These are phyloP conservation scores for Spilosoma lubricipeda DNA, from an alignment of 2,888 invertebrate genomes.

Conservation along the genomic window DNA sequence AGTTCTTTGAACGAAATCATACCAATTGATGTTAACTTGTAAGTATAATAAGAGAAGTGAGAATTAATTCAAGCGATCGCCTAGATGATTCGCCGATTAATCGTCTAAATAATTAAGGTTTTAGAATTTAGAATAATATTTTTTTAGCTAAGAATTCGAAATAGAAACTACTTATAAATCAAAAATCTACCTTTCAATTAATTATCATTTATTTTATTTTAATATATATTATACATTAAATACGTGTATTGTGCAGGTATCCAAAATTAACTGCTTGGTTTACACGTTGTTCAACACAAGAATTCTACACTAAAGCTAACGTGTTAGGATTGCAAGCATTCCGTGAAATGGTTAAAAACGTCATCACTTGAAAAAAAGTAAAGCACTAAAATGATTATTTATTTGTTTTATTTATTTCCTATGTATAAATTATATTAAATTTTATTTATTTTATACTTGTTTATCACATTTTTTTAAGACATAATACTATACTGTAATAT, in stretches of 20 bases:
- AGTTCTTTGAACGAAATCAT: slow-evolving; percentile 72
- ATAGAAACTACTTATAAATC: too few relatives aligned
- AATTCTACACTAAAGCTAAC: slow-evolving; percentile 65
- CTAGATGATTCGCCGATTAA: not conserved
- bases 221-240: not conserved
- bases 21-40: slow-evolving; percentile 64
- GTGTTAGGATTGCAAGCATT: slow-evolving; percentile 42
- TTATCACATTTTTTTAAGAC: not conserved
- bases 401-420: not conserved
- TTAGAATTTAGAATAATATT: too few relatives aligned
- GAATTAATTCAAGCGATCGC: too few relatives aligned
- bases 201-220: not conserved
- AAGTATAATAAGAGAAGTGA: slow-evolving; percentile 41
- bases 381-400: not conserved
- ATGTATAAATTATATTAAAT: not conserved
- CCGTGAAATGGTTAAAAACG: slow-evolving; percentile 37
- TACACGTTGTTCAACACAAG: slow-evolving; percentile 58
- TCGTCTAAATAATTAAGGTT: too few relatives aligned
- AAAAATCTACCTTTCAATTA: too few relatives aligned
- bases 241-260: slow-evolving; percentile 52
- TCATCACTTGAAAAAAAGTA: slow-evolving; percentile 1
- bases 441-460: not conserved
- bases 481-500: not conserved
- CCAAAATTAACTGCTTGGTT: slow-evolving; percentile 66
- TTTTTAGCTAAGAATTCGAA: too few relatives aligned